Base-by-base conservation (phyloP, 2,888 invertebrate genomes). In the Nemotelus pantherinus region DNA sequence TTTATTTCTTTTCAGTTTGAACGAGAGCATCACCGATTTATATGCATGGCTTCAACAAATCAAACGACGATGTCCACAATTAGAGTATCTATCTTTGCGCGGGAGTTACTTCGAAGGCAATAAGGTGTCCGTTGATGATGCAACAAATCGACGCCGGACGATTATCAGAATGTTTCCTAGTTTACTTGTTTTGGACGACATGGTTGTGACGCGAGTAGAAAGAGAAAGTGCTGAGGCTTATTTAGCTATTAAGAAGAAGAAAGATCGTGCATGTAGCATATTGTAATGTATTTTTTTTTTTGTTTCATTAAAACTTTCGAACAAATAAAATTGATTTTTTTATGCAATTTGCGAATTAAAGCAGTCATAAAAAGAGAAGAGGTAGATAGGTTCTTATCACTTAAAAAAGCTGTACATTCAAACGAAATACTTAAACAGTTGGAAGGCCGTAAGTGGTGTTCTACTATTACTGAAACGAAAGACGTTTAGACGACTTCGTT, bases 81-180 rank as follows among this genome's bases (percentile, higher is more conserved):
- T 74, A 2, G 9, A 7, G 39, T 63, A 9, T 1, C 48, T 74
- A 25, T 74, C 74, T 9, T 39, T 74, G 3, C 45, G 60, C 2
- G 2, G 39, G 7, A 60, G 60, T n/a, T 74, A 57, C 50, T 74
- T 74, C 10, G 41, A 44, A 39, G 43, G 47, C 6, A 44, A 10
- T 25, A 74, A 25, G 9, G 60, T 74, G 4, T 39, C 74, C 41
- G 5, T 39, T 48, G 60, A 60, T 2, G 74, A 74, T 47, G 74
- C 74, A 1, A 74, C 60, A 2, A 60, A 74, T 48, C 60, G 74
- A 4, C 10, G 74, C 39, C 60, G 74, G 41, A 74, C 74, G 4
- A 74, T 74, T 48, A 60, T 74, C 5, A 48, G 2, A 5, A 63
- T 74, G 48, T 45, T 74, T 47, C 74, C 74, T 3, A 9, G n/a